Base-by-base conservation (phyloP, 2,888 invertebrate genomes). In the Petrophora chlorosata region DNA sequence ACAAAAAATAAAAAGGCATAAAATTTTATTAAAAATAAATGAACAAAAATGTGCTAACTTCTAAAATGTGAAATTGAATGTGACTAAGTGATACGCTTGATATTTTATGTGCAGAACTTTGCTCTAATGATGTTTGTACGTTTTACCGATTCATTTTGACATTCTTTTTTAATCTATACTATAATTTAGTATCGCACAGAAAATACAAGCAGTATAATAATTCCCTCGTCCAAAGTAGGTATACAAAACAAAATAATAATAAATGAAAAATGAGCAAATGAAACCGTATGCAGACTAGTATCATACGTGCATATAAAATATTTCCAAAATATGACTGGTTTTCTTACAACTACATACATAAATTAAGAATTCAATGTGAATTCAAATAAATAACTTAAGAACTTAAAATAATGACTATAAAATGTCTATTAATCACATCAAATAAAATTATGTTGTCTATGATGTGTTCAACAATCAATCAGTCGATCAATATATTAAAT, bases 401-500 rank as follows among this genome's bases (percentile, higher is more conserved):
- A 73, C 65, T 57, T 63, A 61, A 59, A 63, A 51, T 70, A 67
- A 71, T 68, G 65, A 69, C 14, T 35, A 65, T 51, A 26, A 42
- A 63, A 65, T 54, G 57, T 65, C 45, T 53, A 61, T 56, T 59
- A 52, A 69, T 70, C 63, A 73, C 68, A 75, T 67, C 68, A 63
- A 67, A 42, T 42, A 42, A 38, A 25, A 34, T 35, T 33, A 16
- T 35, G 12, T 30, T 28, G 48, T 42, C 62, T 60, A 70, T 73
- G 70, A 76, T 73, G 73, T 76, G 74, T 73, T 73, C 76, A 74
- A 77, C 70, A 70, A 75, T 69, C 67, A 67, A 72, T 84, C 83
- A 84, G 84, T 86, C 83, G 67, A 83, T 73, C 73, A 79, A 65
- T 79, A 70, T 67, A 72, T 71, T 76, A 76, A 78, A 79, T 75